Evolutionary conservation across 2,888 invertebrate genomes (phyloP), one percentile per base, ranked within the genome.

Genomic region (Chrysolina oricalcia): DNA sequence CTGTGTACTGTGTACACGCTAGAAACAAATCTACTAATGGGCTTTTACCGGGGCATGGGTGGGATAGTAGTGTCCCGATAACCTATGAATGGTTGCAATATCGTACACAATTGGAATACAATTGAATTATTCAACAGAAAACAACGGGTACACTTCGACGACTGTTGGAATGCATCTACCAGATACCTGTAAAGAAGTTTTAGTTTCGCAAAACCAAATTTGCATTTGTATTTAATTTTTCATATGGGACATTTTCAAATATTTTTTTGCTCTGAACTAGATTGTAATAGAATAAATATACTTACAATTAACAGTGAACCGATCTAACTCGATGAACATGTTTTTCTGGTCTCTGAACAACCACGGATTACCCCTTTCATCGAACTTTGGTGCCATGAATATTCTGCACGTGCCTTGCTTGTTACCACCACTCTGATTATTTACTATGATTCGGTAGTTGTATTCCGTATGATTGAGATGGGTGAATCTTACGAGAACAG

Each of bases 401-500:
- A 95, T 91, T 11, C 95, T 91, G 76, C 93, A 91, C 0, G 93
- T 95, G 35, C 93, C 94, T 86, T 83, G 79, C 72, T 87, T 86
- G 2, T 87, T 86, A 13, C 86, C 84, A 0, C 90, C 90, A 0
- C 87, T 89, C 0, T 88, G 85, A 72, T 87, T 88, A 75, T 86
- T 86, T 2, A 87, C 87, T 6, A 78, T 84, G 74, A 89, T 86
- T 43, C 89, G 91, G 84, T 95, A 96, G 48, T 89, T 89, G 90
- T 93, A 96, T 0, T 92, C 91, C 9, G 91, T 90, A 84, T 96
- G 93, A 88, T 96, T 95, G 75, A 96, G 90, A 88, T 96, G 96
- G 0, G 93, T 94, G 87, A 95, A 93, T 64, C 84, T 65, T 1
- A 83, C 80, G 64, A 84, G 91, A 46, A 96, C 92, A 62, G 92